phyloP scores from a whole-genome alignment of 1,140 invertebrate genomes.

The Vanessa atalanta region DNA sequence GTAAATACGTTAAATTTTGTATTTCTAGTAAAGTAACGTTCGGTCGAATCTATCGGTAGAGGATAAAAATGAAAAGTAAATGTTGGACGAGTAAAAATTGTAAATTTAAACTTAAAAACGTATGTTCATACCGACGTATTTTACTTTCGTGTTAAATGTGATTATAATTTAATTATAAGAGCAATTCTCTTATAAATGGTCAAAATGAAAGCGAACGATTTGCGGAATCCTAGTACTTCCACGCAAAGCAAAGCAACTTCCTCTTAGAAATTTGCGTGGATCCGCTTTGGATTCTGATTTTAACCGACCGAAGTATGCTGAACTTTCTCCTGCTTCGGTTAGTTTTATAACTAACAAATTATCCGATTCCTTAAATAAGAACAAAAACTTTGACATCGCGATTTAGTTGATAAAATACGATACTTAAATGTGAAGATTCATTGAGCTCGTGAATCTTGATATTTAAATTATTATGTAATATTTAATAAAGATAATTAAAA shows the following conservation, averaged over 20 bases:
- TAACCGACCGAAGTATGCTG: conserved; percentile 39
- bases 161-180: conserved; percentile 45
- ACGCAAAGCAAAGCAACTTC: conserved; percentile 77
- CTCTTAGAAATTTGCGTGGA: conserved; percentile 76
- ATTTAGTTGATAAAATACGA: conserved; percentile 51
- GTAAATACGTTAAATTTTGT: conserved; percentile 81
- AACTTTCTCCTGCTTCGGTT: conserved; percentile 40
- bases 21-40: conserved; percentile 79
- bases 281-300: conserved; percentile 67
- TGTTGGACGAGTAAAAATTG: conserved; percentile 59
- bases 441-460: conserved; percentile 73
- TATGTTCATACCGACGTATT: conserved; percentile 56
- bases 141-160: conserved; percentile 42
- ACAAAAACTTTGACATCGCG: conserved; percentile 58
- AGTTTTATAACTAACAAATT: conserved; percentile 38
- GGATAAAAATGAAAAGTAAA: conserved; percentile 54
- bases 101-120: conserved; percentile 58
- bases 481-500: conserved; percentile 61
- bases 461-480: conserved; percentile 60
- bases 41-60: conserved; percentile 69
- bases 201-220: conserved; percentile 30
- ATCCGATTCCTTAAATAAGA: conserved; percentile 23
- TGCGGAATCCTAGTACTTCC: conserved; percentile 67
- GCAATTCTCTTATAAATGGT: conserved; percentile 49
- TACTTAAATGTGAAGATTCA: conserved; percentile 69